Evolutionary conservation across 2,797 vertebrate species (phyloP).

Genomic region (Scyliorhinus canicula): DNA sequence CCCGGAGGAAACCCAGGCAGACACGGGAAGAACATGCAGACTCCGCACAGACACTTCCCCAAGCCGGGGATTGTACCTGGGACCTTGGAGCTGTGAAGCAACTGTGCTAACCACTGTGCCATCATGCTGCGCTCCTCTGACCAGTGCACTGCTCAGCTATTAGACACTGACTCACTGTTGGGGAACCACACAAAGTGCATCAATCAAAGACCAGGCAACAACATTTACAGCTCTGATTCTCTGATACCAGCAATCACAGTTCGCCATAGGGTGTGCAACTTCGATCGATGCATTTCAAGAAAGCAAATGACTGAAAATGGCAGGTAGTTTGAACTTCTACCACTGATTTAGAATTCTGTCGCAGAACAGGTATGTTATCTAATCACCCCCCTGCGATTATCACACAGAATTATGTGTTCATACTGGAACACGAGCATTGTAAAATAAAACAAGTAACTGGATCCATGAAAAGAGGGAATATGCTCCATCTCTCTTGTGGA

Average conservation of each 20-base stretch:
- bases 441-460: not conserved
- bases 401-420: not conserved
- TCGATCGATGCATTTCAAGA: not conserved
- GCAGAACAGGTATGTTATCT: not conserved
- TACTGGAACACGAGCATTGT: not conserved
- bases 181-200: too few relatives aligned
- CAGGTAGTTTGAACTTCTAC: not conserved
- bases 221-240: not conserved
- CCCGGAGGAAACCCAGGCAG: too few relatives aligned
- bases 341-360: not conserved
- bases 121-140: not conserved
- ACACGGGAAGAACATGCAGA: too few relatives aligned
- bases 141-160: not conserved
- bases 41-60: too few relatives aligned
- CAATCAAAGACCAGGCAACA: not conserved
- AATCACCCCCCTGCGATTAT: not conserved
- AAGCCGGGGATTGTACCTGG: too few relatives aligned
- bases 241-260: too few relatives aligned
- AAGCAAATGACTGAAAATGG: too few relatives aligned
- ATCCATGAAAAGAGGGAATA: not conserved
- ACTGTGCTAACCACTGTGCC: too few relatives aligned
- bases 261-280: not conserved
- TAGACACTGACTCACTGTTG: not conserved
- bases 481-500: not conserved
- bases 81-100: too few relatives aligned